phyloP scores from a whole-genome alignment of 2,113 vertebrate species.

The Limnothrissa miodon region DNA sequence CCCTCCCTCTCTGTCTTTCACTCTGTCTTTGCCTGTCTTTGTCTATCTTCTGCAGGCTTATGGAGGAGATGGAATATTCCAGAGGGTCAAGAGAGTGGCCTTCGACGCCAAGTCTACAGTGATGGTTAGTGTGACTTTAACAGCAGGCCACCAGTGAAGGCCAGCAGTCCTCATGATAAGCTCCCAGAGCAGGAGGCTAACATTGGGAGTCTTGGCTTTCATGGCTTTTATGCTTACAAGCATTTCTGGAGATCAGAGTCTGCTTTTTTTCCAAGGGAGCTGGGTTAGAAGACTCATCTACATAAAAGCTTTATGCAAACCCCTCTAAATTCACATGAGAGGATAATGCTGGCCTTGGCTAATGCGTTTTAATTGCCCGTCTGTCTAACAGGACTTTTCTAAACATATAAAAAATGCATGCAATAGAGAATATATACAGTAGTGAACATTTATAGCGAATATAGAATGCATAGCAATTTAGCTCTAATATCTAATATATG shows the following conservation, averaged over 20 bases:
- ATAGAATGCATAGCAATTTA: background rate
- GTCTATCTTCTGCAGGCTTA: constrained; percentile 76
- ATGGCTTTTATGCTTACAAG: background rate
- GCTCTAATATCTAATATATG: background rate
- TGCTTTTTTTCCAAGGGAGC: background rate
- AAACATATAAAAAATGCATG: background rate
- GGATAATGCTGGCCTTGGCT: background rate
- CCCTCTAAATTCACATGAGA: background rate
- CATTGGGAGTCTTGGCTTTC: background rate
- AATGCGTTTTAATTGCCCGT: background rate
- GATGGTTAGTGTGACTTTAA: constrained; percentile 75
- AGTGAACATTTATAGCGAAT: no score
- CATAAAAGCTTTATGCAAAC: background rate
- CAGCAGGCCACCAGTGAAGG: background rate
- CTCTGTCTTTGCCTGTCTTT: background rate
- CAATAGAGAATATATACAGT: background rate
- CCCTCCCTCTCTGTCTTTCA: background rate
- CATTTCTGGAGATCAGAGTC: background rate
- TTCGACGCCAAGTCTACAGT: constrained; percentile 93
- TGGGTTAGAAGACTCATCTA: background rate
- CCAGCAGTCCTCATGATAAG: background rate
- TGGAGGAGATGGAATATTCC: constrained; percentile 91
- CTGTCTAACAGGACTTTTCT: background rate
- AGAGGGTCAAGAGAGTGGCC: constrained; percentile 87
- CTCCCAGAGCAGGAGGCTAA: background rate